A percentile compares a stretch with the other conserved stretches of the same genome.
These are phyloP conservation scores for Phylloscopus trochiloides DNA, from an alignment of 2,113 vertebrate genomes.

Conservation along the genomic window DNA sequence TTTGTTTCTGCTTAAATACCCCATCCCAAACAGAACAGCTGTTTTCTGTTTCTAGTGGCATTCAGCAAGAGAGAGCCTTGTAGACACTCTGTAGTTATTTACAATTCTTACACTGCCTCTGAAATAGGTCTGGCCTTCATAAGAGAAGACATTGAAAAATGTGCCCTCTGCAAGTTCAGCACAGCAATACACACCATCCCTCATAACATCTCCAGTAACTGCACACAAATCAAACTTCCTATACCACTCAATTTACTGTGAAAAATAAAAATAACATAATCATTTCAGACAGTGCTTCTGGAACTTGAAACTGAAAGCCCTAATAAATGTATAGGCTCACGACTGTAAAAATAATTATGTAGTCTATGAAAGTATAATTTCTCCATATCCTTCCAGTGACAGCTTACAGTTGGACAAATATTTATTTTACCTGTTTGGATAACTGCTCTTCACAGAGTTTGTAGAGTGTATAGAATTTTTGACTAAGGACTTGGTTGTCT, in stretches of 20 bases:
- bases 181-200: accelerated
- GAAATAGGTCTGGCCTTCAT: neutral
- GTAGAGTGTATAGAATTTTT: slow-evolving; percentile 73
- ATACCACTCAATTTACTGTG: neutral
- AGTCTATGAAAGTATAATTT: neutral
- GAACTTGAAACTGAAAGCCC: neutral
- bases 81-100: neutral
- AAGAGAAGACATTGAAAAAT: neutral
- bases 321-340: neutral
- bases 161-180: neutral
- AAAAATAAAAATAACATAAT: neutral
- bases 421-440: slow-evolving; percentile 71
- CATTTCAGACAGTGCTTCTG: neutral
- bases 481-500: slow-evolving; percentile 73
- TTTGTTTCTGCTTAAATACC: neutral
- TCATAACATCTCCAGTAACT: neutral
- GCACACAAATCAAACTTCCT: neutral
- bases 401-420: slow-evolving; percentile 16
- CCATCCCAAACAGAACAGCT: neutral
- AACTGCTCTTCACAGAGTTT: slow-evolving; percentile 76
- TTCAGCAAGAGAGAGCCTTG: neutral
- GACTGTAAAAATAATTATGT: neutral
- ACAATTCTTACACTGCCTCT: neutral
- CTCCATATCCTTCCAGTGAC: neutral
- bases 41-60: neutral